Evolutionary conservation across 2,113 vertebrate species (phyloP), one percentile per base, ranked within the genome.

Genomic region (Casuarius casuarius): DNA sequence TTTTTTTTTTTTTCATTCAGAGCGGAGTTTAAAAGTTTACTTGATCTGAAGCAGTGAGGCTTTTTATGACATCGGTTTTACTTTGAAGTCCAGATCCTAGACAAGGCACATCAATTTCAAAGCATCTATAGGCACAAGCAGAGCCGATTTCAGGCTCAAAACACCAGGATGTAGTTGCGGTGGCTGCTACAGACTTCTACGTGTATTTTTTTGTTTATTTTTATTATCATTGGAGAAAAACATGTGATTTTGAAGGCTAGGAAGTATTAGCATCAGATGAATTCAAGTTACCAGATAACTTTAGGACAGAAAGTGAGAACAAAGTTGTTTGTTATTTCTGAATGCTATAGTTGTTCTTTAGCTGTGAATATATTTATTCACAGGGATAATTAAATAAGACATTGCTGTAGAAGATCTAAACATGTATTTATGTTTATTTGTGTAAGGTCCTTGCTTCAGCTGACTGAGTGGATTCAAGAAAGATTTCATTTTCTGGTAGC

Each of bases 21-120:
- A 89, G 11, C 0, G 5, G 66, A 96, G n/a, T 97, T 97, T 96
- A 96, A 95, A 98, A 97, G 65, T 97, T 98, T 97, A 88, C 82
- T 35, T 97, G 93, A 98, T 97, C 83, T 86, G 89, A 97, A 95
- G 42, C 25, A 77, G 31, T 61, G 72, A 73, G 44, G 2, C 5
- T 42, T 92, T 93, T 94, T 86, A 96, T 96, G 83, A 95, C 94
- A 96, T 14, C 8, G 14, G 14, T 93, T 97, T 95, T 20, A 56
- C 90, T 98, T 98, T 98, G 97, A 98, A 98, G 95, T 96, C 71
- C 79, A 92, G 52, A 73, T 94, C 93, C 76, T 85, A 88, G 75
- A 84, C 56, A 95, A 97, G 87, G 51, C 7, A 7, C n/a, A 83
- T 92, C 52, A 86, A 72, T 97, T 97, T 97, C 92, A 97, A 96